Evolutionary conservation across 2,797 vertebrate genomes (phyloP).

Genomic region (Cuniculus paca): DNA sequence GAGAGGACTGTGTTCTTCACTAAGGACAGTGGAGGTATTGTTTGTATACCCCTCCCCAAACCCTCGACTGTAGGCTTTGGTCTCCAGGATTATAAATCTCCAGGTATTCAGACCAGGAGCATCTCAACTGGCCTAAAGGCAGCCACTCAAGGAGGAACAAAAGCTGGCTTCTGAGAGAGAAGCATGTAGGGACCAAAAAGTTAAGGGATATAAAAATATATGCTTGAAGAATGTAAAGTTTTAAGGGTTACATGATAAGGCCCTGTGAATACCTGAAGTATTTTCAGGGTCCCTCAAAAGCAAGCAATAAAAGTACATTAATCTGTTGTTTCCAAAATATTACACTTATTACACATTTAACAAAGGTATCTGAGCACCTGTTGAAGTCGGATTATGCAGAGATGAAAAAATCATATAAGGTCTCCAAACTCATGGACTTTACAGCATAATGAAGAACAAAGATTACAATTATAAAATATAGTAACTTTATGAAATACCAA

Average conservation of each 20-base stretch:
- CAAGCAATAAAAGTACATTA: background rate
- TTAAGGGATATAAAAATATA: background rate
- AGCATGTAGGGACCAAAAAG: background rate
- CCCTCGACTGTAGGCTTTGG: background rate
- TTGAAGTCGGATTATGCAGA: background rate
- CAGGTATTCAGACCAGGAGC: background rate
- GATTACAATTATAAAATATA: background rate
- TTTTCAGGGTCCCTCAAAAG: background rate
- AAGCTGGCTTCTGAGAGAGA: background rate
- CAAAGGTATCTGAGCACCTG: background rate
- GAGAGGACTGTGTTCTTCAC: background rate
- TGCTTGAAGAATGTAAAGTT: background rate
- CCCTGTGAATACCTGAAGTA: background rate
- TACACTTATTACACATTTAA: background rate
- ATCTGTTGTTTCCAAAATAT: background rate
- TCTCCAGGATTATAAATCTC: background rate
- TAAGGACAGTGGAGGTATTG: background rate
- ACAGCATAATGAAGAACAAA: background rate
- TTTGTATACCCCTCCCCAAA: background rate
- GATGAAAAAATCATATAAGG: background rate
- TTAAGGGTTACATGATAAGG: background rate
- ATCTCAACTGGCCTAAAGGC: background rate
- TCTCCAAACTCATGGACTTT: background rate
- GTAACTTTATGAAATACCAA: background rate
- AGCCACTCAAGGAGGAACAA: background rate